Base-by-base conservation (phyloP, 2,113 vertebrate genomes). In the Corythornis madagascariensis region DNA sequence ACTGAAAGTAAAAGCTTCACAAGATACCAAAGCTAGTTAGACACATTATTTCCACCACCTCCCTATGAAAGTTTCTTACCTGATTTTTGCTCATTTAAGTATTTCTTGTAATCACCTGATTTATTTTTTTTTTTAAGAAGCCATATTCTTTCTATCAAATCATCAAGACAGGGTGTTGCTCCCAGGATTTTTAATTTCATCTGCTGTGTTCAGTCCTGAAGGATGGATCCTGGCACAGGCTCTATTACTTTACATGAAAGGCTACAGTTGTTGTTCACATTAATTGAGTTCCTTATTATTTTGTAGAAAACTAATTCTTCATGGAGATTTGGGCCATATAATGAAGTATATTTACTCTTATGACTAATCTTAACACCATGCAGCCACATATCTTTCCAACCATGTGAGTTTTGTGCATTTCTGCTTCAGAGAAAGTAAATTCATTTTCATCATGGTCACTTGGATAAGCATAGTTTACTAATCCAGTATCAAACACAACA, bases 391-490 rank as follows among this genome's bases (percentile, higher is more conserved):
- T 63, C 76, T 83, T 90, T 70, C 53, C 24, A 76, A 3, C 7
- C 10, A 52, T 26, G 21, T 3, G 4, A 82, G 43, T 47, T 87
- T 82, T 74, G 48, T 75, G 61, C 52, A 50, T 55, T 89, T 90
- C 63, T 84, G 19, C 40, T 90, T 90, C 73, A 92, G 73, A 88
- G 67, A 66, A 88, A 87, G 16, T 47, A 78, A 80, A 82, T 80
- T 55, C 4, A 38, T 81, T 92, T 79, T 60, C 25, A 76, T 75
- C 40, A 40, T 45, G 42, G 70, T 88, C 80, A 88, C 74, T 92
- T 70, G 50, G 53, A 75, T 80, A 80, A 89, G 48, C 79, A 93
- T 52, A 63, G 61, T 90, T 96, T 89, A 83, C 89, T 85, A 82
- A 83, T 82, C 59, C 65, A 35, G 40, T 89, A 55, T 57, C 71